Percentiles rank a stretch among this genome's conserved stretches.
Conservation (phyloP, 2,888 invertebrate genomes). For the Drosophila macrospina region DNA sequence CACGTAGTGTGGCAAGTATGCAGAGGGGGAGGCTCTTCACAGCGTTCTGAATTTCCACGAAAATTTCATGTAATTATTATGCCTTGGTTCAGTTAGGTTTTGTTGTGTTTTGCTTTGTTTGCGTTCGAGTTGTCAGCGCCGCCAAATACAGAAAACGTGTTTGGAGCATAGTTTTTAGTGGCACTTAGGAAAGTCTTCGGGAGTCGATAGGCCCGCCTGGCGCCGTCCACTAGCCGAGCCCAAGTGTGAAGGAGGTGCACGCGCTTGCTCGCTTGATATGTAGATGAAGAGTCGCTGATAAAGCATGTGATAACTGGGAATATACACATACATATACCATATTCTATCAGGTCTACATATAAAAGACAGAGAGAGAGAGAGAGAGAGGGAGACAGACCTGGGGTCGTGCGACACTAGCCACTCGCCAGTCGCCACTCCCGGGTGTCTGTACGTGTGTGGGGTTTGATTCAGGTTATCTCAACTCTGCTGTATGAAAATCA, state of each 20-base stretch:
- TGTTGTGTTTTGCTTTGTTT: slow-evolving; percentile 32
- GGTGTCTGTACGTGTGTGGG: slow-evolving; percentile 28
- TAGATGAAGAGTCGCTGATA: slow-evolving; percentile 52
- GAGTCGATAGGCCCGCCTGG: slow-evolving; percentile 39
- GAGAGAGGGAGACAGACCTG: neutral
- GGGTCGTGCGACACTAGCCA: slow-evolving; percentile 57
- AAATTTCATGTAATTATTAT: slow-evolving; percentile 74
- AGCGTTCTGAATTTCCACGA: slow-evolving; percentile 76
- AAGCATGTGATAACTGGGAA: slow-evolving; percentile 28
- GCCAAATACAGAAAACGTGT: slow-evolving; percentile 52
- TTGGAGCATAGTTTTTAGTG: slow-evolving; percentile 43
- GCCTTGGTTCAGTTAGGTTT: slow-evolving; percentile 35
- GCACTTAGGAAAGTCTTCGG: slow-evolving; percentile 20
- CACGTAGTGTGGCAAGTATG: slow-evolving; percentile 62
- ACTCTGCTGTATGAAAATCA: slow-evolving; percentile 37
- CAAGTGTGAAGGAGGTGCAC: slow-evolving; percentile 37
- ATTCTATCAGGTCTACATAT: slow-evolving; percentile 18
- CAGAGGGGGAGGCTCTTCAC: slow-evolving; percentile 14
- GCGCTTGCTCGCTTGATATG: slow-evolving; percentile 42
- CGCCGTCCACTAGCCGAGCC: slow-evolving; percentile 52
- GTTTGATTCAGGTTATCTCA: slow-evolving; percentile 22
- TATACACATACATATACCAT: neutral
- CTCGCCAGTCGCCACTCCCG: slow-evolving; percentile 38
- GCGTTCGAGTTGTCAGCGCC: slow-evolving; percentile 50
- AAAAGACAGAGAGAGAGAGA: no score